Evolutionary conservation across 2,113 vertebrate genomes (phyloP).

Genomic region (Upupa epops): DNA sequence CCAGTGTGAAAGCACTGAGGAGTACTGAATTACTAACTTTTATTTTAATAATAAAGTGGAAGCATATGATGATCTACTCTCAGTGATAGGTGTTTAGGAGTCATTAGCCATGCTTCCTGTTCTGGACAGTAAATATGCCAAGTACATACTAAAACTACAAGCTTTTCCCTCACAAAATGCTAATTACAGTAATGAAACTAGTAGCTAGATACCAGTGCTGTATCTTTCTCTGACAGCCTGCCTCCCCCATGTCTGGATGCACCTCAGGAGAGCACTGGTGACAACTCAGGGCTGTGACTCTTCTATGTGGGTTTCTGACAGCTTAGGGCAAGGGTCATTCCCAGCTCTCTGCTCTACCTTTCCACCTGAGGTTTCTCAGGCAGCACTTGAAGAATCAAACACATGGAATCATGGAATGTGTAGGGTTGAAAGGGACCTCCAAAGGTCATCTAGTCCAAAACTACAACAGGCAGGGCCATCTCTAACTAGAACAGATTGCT

Average conservation of each 20-base stretch:
- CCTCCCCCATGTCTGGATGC: neutral
- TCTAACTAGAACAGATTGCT: no score
- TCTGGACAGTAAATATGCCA: neutral
- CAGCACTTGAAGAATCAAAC: neutral
- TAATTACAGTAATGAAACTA: neutral
- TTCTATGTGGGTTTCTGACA: neutral
- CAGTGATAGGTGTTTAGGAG: neutral
- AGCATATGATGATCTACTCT: neutral
- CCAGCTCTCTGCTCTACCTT: neutral
- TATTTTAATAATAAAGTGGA: neutral
- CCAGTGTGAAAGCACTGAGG: neutral
- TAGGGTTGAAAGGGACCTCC: no score
- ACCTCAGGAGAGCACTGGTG: neutral
- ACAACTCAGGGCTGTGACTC: neutral
- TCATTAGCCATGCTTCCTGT: neutral
- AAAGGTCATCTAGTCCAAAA: no score
- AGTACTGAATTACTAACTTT: neutral
- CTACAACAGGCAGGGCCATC: no score
- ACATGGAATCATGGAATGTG: no score
- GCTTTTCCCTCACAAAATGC: neutral
- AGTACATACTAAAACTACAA: neutral
- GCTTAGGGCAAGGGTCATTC: neutral
- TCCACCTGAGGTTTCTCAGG: neutral
- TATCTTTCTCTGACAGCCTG: neutral
- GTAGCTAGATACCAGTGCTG: neutral